Conservation (phyloP, 2,888 invertebrate species). For the Platynereis dumerilii region DNA sequence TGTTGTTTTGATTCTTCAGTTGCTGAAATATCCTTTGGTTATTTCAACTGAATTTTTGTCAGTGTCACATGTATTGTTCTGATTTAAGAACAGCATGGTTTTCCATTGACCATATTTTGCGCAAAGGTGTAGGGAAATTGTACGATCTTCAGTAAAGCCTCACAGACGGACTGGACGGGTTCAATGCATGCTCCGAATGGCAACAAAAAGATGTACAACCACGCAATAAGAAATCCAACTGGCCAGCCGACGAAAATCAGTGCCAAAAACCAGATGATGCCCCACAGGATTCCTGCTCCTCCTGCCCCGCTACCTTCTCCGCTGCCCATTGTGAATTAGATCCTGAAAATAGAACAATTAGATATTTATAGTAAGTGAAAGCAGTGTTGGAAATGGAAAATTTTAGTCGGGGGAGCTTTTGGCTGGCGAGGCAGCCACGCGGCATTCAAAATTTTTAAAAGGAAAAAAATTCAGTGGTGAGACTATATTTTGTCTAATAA, state of each 20-base stretch:
- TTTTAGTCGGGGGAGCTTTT: too few relatives aligned
- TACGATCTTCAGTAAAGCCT: conserved; percentile 43
- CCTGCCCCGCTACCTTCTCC: conserved; percentile 20
- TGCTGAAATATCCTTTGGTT: too few relatives aligned
- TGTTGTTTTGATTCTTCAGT: too few relatives aligned
- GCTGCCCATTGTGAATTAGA: conserved; percentile 17
- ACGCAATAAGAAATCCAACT: conserved; percentile 44
- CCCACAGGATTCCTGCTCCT: conserved; percentile 42
- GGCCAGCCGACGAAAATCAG: conserved; percentile 49
- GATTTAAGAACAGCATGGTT: conserved; percentile 31
- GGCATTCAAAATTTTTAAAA: too few relatives aligned
- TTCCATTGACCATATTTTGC: conserved; percentile 45
- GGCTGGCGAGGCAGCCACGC: too few relatives aligned
- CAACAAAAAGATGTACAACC: conserved; percentile 49
- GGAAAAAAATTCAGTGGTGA: too few relatives aligned
- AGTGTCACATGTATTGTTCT: background rate
- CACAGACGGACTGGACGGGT: conserved; percentile 40
- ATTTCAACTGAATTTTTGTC: too few relatives aligned
- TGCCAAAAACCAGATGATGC: conserved; percentile 48
- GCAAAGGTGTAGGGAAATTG: conserved; percentile 47
- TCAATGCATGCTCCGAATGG: conserved; percentile 43
- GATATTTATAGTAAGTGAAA: too few relatives aligned
- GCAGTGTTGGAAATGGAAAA: too few relatives aligned
- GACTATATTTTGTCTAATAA: too few relatives aligned
- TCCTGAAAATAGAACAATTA: background rate